These are phyloP conservation scores for Philereme transversata DNA, from an alignment of 2,888 invertebrate species.

Conservation along the genomic window DNA sequence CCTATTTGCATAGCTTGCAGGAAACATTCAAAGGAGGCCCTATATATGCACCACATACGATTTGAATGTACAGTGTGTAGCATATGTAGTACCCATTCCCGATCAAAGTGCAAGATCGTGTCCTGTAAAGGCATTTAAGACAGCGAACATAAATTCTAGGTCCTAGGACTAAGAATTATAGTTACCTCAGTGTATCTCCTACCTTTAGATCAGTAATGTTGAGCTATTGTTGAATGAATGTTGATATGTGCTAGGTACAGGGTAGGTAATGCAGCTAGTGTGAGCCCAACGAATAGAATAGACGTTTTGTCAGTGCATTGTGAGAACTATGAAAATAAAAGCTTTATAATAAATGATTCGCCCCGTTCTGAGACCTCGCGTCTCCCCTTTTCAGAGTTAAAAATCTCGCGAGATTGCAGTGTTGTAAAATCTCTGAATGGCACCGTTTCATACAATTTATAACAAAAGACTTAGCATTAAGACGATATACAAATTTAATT, in stretches of 20 bases:
- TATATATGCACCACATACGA: not conserved
- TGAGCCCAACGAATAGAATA: constrained; percentile 64
- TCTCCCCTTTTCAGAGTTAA: too few species aligned
- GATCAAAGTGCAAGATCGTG: not conserved
- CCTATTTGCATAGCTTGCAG: not conserved
- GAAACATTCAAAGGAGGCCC: too few species aligned
- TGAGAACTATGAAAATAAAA: constrained; percentile 33
- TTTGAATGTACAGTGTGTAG: not conserved
- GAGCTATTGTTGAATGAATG: constrained; percentile 40
- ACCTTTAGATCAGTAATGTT: too few species aligned
- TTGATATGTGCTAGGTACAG: constrained; percentile 65
- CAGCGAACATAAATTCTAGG: not conserved
- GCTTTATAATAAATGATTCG: too few species aligned
- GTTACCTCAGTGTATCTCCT: too few species aligned
- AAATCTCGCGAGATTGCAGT: too few species aligned
- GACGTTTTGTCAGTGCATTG: constrained; percentile 21
- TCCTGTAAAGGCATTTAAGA: not conserved
- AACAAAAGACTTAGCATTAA: too few species aligned
- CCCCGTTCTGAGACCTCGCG: too few species aligned
- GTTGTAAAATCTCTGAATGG: too few species aligned
- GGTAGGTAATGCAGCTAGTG: constrained; percentile 70
- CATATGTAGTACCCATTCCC: not conserved
- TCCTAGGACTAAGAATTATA: too few species aligned
- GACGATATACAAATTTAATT: too few species aligned
- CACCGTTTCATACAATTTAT: too few species aligned